phyloP scores from a whole-genome alignment of 2,888 invertebrate genomes.

The Harpagoxenus sublaevis region DNA sequence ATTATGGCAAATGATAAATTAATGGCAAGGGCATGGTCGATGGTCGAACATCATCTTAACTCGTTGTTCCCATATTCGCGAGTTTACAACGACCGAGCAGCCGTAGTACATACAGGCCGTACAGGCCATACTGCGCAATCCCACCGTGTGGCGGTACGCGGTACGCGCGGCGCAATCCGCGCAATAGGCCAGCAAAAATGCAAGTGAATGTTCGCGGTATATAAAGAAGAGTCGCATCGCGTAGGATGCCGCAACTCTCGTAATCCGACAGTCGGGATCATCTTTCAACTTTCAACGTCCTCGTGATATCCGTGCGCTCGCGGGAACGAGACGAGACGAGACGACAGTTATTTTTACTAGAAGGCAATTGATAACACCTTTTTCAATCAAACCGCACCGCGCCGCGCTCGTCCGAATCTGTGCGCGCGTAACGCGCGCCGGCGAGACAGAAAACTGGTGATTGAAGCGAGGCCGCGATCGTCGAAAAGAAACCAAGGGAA shows the following conservation, averaged over 20 bases:
- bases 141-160: slow-evolving; percentile 1
- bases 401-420: neutral
- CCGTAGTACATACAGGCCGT: too few relatives aligned
- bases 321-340: neutral
- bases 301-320: neutral
- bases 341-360: too few relatives aligned
- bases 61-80: neutral
- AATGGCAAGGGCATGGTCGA: too few relatives aligned
- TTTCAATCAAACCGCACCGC: neutral
- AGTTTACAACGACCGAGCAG: neutral
- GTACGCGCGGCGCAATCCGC: slow-evolving; percentile 26
- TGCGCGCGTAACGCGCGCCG: neutral
- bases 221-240: slow-evolving; percentile 71
- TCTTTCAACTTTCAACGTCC: neutral
- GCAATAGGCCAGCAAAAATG: slow-evolving; percentile 69
- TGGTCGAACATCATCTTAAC: neutral
- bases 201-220: slow-evolving; percentile 79
- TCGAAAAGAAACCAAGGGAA: too few relatives aligned
- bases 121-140: slow-evolving; percentile 21
- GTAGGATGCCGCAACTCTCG: slow-evolving; percentile 74
- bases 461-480: too few relatives aligned
- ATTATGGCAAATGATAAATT: too few relatives aligned
- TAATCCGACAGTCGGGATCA: neutral
- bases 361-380: too few relatives aligned
- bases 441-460: too few relatives aligned